Percentiles rank a stretch among this genome's conserved stretches.
Evolutionary conservation across 2,888 invertebrate species (phyloP).

Genomic region (Sesamia inferens): DNA sequence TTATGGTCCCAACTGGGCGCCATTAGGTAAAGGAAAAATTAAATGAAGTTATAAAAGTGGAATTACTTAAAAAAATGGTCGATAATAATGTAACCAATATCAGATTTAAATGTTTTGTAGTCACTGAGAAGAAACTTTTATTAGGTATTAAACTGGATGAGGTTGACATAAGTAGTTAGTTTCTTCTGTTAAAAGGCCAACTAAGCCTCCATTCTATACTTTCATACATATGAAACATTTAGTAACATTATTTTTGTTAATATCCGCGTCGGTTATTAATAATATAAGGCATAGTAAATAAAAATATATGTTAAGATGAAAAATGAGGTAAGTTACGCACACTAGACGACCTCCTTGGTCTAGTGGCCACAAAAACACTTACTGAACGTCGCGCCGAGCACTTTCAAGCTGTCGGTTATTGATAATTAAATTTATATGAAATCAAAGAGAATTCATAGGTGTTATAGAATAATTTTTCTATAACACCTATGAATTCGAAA

Average conservation of each 20-base stretch:
- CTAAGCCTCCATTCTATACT: neutral
- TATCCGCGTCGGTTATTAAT: neutral
- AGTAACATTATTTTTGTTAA: neutral
- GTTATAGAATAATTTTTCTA: too few relatives aligned
- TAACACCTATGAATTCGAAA: too few relatives aligned
- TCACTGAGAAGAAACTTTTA: neutral
- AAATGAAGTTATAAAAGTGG: neutral
- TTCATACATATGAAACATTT: neutral
- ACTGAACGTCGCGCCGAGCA: neutral
- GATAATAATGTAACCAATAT: neutral
- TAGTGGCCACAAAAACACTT: neutral
- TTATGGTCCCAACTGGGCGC: slow-evolving; percentile 23
- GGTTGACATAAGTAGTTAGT: neutral
- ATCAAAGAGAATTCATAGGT: neutral
- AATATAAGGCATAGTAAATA: neutral
- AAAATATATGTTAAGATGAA: neutral
- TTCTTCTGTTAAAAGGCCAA: neutral
- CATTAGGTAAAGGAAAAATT: slow-evolving; percentile 1
- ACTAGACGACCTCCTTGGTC: neutral
- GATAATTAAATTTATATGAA: neutral
- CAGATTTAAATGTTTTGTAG: neutral
- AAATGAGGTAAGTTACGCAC: neutral
- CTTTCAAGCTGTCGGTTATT: neutral
- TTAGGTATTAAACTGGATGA: neutral
- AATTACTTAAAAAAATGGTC: too few relatives aligned